Evolutionary conservation across 2,888 invertebrate genomes (phyloP), one percentile per base, ranked within the genome.

Genomic region (Acleris emargana): DNA sequence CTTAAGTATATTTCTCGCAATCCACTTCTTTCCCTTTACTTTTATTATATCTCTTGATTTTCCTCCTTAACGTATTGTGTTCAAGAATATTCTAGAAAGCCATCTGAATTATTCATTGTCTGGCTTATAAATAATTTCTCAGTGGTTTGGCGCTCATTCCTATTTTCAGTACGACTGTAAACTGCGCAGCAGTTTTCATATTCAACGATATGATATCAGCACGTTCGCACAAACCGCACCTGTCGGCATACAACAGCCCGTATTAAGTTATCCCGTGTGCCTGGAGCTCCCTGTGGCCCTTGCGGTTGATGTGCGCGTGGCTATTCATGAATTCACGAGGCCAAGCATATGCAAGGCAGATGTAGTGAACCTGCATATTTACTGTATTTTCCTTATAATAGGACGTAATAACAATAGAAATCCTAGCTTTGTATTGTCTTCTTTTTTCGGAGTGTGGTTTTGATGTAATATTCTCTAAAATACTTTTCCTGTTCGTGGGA

Each of bases 111-210:
- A 60, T 64, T 59, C 54, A 64, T 43, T 13, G 42, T 16, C 11
- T 38, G 43, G n/a, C 54, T 64, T 55, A 50, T 64, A 54, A 55
- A 60, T 64, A 59, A 22, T 51, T 28, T 59, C 7, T 57, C 52
- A 49, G 49, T 42, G 54, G 20, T 43, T 59, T 38, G 47, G 22
- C 38, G 42, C 43, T 54, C 16, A 22, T 11, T 22, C n/a, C 18
- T 49, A 32, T 58, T 54, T 55, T 20, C 22, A 25, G 43, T 20
- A n/a, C 43, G n/a, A 9, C 3, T 17, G 50, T 28, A 32, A 50
- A 59, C 28, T 64, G 32, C 59, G 54, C 42, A 54, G 18, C 11
- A 42, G 6, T 45, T 42, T 42, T 45, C 17, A 45, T 45, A 45
- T 45, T 45, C 45, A 45, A 45, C 45, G 6, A 17, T n/a, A 45